phyloP scores from a whole-genome alignment of 1,140 invertebrate genomes.

The Phymorhynchus buccinoides region DNA sequence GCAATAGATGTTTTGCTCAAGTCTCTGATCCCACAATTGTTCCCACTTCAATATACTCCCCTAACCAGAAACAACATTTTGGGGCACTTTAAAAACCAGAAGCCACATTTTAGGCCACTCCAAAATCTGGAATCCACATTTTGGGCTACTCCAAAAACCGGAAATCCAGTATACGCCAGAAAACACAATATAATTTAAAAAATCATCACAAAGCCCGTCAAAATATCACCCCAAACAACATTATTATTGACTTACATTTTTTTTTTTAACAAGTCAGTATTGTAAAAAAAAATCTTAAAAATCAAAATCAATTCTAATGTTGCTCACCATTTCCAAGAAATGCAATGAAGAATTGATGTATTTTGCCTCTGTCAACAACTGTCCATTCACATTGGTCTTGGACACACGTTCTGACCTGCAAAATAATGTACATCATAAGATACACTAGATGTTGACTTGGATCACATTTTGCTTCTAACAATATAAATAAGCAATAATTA shows the following conservation, averaged over 20 bases:
- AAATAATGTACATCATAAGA: not conserved
- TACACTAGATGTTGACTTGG: not conserved
- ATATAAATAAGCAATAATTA: too few species aligned
- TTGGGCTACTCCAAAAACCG: too few species aligned
- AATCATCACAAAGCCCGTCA: not conserved
- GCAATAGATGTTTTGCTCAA: too few species aligned
- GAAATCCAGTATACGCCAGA: too few species aligned
- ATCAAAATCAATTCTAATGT: not conserved
- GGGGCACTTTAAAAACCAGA: too few species aligned
- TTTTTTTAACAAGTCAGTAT: not conserved
- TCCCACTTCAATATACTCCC: too few species aligned
- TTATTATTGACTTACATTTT: not conserved
- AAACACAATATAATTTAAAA: not conserved
- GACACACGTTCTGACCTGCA: slow-evolving; percentile 73
- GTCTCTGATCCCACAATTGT: too few species aligned
- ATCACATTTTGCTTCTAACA: not conserved
- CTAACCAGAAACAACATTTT: too few species aligned
- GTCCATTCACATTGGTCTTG: slow-evolving; percentile 75
- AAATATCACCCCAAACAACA: not conserved
- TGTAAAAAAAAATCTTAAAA: not conserved
- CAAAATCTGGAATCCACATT: too few species aligned
- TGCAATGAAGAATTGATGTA: slow-evolving; percentile 82
- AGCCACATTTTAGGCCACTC: too few species aligned
- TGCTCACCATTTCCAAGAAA: slow-evolving; percentile 79
- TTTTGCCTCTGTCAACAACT: slow-evolving; percentile 78